Conservation (phyloP, 2,797 vertebrate genomes). For the Amphiprion clarkii region DNA sequence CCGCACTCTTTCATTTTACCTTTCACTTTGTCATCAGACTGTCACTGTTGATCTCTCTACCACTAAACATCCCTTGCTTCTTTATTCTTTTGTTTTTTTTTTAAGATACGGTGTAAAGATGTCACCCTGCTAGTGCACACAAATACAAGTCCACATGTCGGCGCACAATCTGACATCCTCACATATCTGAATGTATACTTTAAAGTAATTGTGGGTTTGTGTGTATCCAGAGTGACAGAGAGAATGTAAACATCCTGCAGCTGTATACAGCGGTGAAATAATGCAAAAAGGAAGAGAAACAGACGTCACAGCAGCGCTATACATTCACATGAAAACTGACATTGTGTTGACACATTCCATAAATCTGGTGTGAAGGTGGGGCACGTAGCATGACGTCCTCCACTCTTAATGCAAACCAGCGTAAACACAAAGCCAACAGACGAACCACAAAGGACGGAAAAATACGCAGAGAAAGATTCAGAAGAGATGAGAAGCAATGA, state of each 20-base stretch:
- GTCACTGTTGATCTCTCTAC: constrained; percentile 17
- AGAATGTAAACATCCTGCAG: constrained; percentile 46
- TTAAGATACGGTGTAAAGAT: constrained; percentile 15
- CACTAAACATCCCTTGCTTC: neutral
- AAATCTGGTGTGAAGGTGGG: constrained; percentile 51
- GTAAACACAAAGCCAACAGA: constrained; percentile 46
- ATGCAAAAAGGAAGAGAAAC: constrained; percentile 37
- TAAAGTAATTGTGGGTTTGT: constrained; percentile 9
- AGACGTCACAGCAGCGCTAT: constrained; percentile 33
- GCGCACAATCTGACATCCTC: neutral
- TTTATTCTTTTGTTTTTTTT: neutral
- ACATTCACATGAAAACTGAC: constrained; percentile 48
- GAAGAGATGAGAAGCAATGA: neutral
- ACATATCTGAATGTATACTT: neutral
- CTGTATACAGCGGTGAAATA: constrained; percentile 29
- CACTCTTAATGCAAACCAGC: constrained; percentile 59
- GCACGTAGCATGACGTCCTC: constrained; percentile 35
- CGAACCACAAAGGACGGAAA: neutral
- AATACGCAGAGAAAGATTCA: neutral
- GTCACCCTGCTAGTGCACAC: neutral
- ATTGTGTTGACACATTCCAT: constrained; percentile 48
- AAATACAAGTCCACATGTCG: neutral
- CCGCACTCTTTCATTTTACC: constrained; percentile 23
- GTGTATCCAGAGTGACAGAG: constrained; percentile 38
- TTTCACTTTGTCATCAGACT: constrained; percentile 8